Evolutionary conservation across 2,797 vertebrate genomes (phyloP), one percentile per base, ranked within the genome.

Genomic region (Glyptemys insculpta): DNA sequence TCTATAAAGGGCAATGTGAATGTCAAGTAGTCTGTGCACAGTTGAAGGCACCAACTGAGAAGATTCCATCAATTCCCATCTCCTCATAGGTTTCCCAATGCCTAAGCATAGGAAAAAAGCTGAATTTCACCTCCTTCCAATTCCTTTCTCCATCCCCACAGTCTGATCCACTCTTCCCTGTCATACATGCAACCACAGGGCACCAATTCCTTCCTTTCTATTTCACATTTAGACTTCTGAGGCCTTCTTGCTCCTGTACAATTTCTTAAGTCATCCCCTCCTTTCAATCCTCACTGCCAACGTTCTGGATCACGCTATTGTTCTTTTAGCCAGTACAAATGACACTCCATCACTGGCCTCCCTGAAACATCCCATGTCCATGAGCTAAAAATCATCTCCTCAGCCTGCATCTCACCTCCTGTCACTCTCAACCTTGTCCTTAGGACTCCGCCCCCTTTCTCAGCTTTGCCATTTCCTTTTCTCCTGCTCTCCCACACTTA

Each of bases 401-500:
- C 62, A 65, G 65, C 21, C n/a, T 68, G 65, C 65, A 12, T 41
- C 53, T 86, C 7, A 0, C n/a, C 47, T 15, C 1, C 6, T 57
- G 5, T 8, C 44, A 41, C 0, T 23, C 18, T 1, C 9, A 50
- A 19, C 37, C 82, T 31, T 83, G 47, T 21, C 56, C 82, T 62
- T 57, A 37, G 65, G 65, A 90, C 74, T 52, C n/a, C 25, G 74
- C 8, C 6, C 41, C 19, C 37, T 78, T 72, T 34, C 23, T 37
- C 34, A 37, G n/a, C 18, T 37, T 68, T 68, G n/a, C 18, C 65
- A 37, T 68, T 68, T 68, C n/a, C 65, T 68, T 62, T 37, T 72
- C 65, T 74, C 29, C 53, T n/a, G 23, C 25, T 79, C 31, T 56
- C 29, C 79, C 44, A 59, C 11, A 8, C 34, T 72, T 72, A 0